Base-by-base conservation (phyloP, 2,113 vertebrate species). In the Aix galericulata region DNA sequence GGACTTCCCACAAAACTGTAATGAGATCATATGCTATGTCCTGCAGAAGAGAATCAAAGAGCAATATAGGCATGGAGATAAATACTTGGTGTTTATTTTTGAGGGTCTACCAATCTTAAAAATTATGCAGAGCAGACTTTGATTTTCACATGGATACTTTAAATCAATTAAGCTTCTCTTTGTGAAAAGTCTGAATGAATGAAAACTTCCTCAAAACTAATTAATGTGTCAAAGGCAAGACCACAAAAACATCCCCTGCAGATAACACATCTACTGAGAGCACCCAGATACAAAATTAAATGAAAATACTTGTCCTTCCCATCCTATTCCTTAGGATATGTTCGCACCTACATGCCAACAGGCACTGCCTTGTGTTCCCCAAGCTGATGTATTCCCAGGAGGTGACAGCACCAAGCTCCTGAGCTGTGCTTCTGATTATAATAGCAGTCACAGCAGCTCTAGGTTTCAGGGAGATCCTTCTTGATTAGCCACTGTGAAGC, bases 91-190 rank as follows among this genome's bases (percentile, higher is more conserved):
- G 36, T 82, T 74, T 82, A 22, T 42, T 60, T 60, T 68, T 75
- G 8, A 82, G 25, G 26, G 50, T 21, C 50, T 66, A 48, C 34
- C 11, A 46, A 7, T 53, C 29, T 29, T 56, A 42, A 38, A 90
- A 94, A 78, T 86, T 52, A 84, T 34, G 17, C 21, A 80, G 59
- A 94, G 74, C 20, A 66, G 25, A 36, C 5, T 52, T 80, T 68
- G 16, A 71, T 88, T 81, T 95, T 66, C 73, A 82, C 55, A 21
- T 64, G 63, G 34, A 80, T 75, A 29, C 13, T 87, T 88, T 79
- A 82, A 94, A 93, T 76, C 78, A 92, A 81, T 88, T 90, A 79
- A 82, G 2, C 34, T 81, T 82, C 66, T 89, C 7, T 48, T 53
- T 40, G 32, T 77, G 55, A 73, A 91, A 88, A 86, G 38, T 66